phyloP scores from a whole-genome alignment of 35 echinoderm and acorn worm species.

The Ptychodera flava region DNA sequence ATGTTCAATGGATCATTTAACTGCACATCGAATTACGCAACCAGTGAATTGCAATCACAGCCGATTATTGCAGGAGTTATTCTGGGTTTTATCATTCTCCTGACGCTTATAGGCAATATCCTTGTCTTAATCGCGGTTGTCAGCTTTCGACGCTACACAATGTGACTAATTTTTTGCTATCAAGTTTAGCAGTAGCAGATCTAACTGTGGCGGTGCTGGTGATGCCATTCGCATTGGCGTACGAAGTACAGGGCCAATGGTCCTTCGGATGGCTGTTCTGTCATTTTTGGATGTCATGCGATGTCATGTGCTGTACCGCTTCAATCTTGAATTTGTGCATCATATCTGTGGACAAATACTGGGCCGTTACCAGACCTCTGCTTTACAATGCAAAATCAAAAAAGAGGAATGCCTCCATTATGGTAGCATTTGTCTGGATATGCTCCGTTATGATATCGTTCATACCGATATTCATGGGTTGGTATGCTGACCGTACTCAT shows the following conservation, averaged over 20 bases:
- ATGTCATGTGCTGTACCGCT: conserved; percentile 76
- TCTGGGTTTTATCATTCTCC: not conserved
- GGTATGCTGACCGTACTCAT: conserved; percentile 42
- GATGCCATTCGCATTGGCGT: conserved; percentile 75
- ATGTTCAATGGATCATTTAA: no score
- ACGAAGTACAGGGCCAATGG: conserved; percentile 52
- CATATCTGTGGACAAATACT: conserved; percentile 79
- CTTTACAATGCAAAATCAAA: conserved; percentile 53
- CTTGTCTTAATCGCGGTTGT: conserved; percentile 75
- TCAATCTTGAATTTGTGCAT: conserved; percentile 73
- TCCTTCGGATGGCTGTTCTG: conserved; percentile 38
- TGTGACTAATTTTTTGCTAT: conserved; percentile 77
- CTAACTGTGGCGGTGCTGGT: conserved; percentile 66
- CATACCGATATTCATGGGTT: conserved; percentile 56
- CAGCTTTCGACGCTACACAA: conserved; percentile 50
- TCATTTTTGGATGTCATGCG: conserved; percentile 58
- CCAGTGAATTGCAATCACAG: no score
- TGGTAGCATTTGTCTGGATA: conserved; percentile 55
- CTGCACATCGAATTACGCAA: no score
- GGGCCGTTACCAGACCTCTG: conserved; percentile 82
- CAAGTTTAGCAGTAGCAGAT: conserved; percentile 81
- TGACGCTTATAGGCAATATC: conserved; percentile 62
- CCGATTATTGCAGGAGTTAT: not conserved
- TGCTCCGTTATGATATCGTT: conserved; percentile 59
- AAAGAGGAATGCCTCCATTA: conserved; percentile 33